Conservation (phyloP, 1,140 invertebrate genomes). For the Drosophila pseudoananassae region DNA sequence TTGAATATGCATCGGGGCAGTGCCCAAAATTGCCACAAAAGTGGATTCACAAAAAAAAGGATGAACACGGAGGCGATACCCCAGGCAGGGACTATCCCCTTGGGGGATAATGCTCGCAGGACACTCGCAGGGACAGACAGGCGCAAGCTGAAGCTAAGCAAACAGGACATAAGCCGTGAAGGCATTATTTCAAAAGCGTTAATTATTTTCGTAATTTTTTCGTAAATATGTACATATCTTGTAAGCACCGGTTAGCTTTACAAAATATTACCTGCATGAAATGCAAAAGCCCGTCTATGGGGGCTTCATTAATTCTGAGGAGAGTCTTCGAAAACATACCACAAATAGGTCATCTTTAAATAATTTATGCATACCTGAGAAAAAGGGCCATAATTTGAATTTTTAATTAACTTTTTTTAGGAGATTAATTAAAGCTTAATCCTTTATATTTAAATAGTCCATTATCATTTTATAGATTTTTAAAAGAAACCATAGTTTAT, state of each 20-base stretch:
- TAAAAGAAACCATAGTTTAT: too few relatives aligned
- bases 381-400: neutral
- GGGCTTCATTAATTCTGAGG: neutral
- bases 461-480: too few relatives aligned
- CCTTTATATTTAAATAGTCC: too few relatives aligned
- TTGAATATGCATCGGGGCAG: conserved; percentile 15
- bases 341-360: neutral
- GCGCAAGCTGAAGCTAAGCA: conserved; percentile 19
- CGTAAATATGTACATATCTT: neutral
- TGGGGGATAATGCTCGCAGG: conserved; percentile 1
- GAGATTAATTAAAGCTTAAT: too few relatives aligned
- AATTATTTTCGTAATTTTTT: neutral
- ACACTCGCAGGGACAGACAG: neutral
- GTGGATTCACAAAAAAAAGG: neutral
- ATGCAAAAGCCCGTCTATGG: neutral
- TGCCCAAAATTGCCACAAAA: neutral
- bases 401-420: neutral
- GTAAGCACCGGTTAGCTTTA: neutral
- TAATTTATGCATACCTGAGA: neutral
- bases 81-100: neutral
- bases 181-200: neutral
- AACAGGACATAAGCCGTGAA: conserved; percentile 6
- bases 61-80: conserved; percentile 5
- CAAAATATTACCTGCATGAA: neutral
- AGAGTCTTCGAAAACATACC: neutral